These are phyloP conservation scores for Podarcis lilfordi DNA, from an alignment of 2,797 vertebrate species.

Conservation along the genomic window DNA sequence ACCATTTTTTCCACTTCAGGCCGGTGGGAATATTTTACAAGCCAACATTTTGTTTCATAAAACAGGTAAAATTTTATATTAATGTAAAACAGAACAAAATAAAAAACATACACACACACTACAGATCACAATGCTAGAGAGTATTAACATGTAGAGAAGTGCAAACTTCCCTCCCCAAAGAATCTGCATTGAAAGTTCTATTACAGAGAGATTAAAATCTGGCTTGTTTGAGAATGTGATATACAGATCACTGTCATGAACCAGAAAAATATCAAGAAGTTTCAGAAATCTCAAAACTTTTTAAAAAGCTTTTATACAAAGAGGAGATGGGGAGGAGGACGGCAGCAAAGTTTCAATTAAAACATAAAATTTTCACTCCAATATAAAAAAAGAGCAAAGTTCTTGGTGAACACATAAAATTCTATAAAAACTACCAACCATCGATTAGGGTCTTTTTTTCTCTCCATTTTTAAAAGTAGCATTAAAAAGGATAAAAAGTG, in stretches of 20 bases:
- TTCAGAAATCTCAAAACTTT: conserved; percentile 42
- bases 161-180: conserved; percentile 69
- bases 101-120: conserved; percentile 75
- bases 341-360: conserved; percentile 54
- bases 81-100: conserved; percentile 80
- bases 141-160: conserved; percentile 72
- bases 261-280: conserved; percentile 65
- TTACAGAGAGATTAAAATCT: conserved; percentile 69
- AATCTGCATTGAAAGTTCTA: conserved; percentile 64
- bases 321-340: conserved; percentile 58
- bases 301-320: conserved; percentile 54
- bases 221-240: conserved; percentile 63
- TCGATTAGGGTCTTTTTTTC: conserved; percentile 45
- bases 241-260: conserved; percentile 78
- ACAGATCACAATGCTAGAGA: conserved; percentile 74
- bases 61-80: conserved; percentile 79
- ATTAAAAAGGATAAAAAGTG: conserved; percentile 84
- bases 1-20: background rate
- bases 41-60: conserved; percentile 74
- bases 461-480: conserved; percentile 69
- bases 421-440: conserved; percentile 71
- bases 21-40: conserved; percentile 59
- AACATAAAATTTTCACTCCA: conserved; percentile 65
- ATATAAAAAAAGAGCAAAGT: conserved; percentile 63
- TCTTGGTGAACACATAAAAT: conserved; percentile 64